Evolutionary conservation across 2,888 invertebrate genomes (phyloP).

Genomic region (Drosophila differens): DNA sequence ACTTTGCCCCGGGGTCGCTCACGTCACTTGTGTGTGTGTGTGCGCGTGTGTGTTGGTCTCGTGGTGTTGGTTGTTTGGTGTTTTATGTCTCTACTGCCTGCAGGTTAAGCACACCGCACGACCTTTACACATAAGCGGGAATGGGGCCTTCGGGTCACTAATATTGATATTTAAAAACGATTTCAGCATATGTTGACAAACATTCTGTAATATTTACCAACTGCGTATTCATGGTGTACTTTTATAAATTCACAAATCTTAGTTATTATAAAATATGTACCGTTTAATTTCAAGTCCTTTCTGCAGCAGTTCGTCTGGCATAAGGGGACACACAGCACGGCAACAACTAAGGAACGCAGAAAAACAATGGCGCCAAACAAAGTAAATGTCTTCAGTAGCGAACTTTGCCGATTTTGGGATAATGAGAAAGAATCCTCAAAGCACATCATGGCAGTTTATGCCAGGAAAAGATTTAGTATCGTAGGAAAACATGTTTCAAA

Average conservation of each 20-base stretch:
- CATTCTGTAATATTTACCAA: not conserved
- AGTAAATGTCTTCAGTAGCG: too few relatives aligned
- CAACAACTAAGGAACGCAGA: too few relatives aligned
- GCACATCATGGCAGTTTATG: too few relatives aligned
- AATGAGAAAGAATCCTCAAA: too few relatives aligned
- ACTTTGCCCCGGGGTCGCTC: constrained; percentile 53
- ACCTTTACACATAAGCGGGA: not conserved
- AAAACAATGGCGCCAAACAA: too few relatives aligned
- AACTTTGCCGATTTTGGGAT: too few relatives aligned
- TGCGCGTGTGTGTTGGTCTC: constrained; percentile 2
- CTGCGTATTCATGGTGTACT: not conserved
- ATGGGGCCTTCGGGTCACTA: not conserved
- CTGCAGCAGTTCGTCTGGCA: not conserved
- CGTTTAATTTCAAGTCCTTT: not conserved
- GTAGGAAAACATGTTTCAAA: too few relatives aligned
- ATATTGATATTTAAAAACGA: not conserved
- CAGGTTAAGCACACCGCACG: constrained; percentile 19
- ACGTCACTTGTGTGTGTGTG: constrained; percentile 12
- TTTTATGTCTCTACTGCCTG: constrained; percentile 24
- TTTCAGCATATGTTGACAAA: not conserved
- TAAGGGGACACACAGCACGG: too few relatives aligned
- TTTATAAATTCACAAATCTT: not conserved
- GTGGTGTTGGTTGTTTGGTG: constrained; percentile 34
- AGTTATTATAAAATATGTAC: not conserved
- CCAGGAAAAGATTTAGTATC: too few relatives aligned